Base-by-base conservation (phyloP, 2,113 vertebrate genomes). In the Plecotus auritus region DNA sequence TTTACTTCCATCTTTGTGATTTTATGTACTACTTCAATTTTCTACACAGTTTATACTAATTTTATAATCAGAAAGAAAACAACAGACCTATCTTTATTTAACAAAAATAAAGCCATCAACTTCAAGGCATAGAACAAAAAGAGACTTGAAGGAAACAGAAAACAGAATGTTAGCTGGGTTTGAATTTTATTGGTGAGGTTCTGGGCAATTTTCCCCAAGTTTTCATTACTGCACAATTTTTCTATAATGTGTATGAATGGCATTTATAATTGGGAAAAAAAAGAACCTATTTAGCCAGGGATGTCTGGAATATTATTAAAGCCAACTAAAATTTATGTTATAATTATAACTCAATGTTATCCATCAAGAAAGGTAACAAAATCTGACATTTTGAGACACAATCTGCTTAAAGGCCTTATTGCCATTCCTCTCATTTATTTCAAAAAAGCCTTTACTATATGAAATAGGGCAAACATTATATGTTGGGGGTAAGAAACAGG, bases 401-500 rank as follows among this genome's bases (percentile, higher is more conserved):
- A 59, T 47, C 74, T 91, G 54, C 13, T 54, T 56, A 74, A 77
- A 37, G 49, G 1, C 0, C 73, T 66, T 40, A 10, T 74, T 95
- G 72, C 32, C 93, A n/a, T 77, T 96, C 45, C 93, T 95, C 59
- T 93, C 64, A 35, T 37, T 97, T 64, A 77, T 94, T 86, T 84
- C 64, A 92, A 80, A 87, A 94, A 91, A 90, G 37, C 82, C 89
- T 91, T 35, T 49, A 89, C 32, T 90, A 83, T 17, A 91, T 82
- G 61, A 84, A 96, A 66, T 3, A 17, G 9, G 37, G 49, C 4
- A 76, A 74, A 70, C 42, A 6, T 18, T 77, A 37, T 66, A 49
- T 91, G 94, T 93, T 90, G 4, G 30, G 42, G 94, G 90, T 70
- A 93, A 94, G 96, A 97, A 96, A 94, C 5, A 64, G 42, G 72